phyloP scores from a whole-genome alignment of 2,797 vertebrate genomes.

The Rhinoraja longicauda region DNA sequence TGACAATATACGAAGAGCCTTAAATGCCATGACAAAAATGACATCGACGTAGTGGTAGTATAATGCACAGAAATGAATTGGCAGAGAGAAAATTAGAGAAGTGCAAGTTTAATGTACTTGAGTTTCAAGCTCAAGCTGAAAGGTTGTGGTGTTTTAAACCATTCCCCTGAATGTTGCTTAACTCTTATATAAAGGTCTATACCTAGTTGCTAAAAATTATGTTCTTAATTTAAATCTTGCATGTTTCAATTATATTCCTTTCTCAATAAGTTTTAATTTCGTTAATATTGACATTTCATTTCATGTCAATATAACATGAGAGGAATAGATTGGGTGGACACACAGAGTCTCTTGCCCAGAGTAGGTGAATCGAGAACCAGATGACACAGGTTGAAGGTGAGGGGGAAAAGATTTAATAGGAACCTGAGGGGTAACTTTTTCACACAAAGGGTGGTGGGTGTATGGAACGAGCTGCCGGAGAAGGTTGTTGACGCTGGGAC shows the following conservation, averaged over 20 bases:
- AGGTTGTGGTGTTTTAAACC: background rate
- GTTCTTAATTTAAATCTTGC: background rate
- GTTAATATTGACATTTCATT: background rate
- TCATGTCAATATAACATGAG: no score
- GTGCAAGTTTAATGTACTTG: background rate
- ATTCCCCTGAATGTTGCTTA: no score
- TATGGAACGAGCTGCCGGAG: no score
- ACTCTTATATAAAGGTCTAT: background rate
- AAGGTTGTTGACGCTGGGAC: no score
- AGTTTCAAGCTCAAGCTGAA: background rate
- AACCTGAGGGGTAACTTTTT: no score
- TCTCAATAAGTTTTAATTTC: background rate
- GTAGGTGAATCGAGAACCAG: no score
- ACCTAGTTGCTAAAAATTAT: background rate
- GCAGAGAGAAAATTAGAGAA: background rate
- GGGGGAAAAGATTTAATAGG: no score
- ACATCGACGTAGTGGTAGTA: background rate
- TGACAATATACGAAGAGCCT: background rate
- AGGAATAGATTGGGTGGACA: no score
- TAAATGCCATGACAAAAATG: background rate
- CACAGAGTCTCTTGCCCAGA: no score
- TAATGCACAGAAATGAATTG: background rate
- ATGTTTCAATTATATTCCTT: background rate
- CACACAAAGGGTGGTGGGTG: no score
- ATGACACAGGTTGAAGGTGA: no score